A percentile compares a stretch with the other conserved stretches of the same genome.
phyloP scores from a whole-genome alignment of 2,797 vertebrate genomes.

The Neosilurus hyrtlii region DNA sequence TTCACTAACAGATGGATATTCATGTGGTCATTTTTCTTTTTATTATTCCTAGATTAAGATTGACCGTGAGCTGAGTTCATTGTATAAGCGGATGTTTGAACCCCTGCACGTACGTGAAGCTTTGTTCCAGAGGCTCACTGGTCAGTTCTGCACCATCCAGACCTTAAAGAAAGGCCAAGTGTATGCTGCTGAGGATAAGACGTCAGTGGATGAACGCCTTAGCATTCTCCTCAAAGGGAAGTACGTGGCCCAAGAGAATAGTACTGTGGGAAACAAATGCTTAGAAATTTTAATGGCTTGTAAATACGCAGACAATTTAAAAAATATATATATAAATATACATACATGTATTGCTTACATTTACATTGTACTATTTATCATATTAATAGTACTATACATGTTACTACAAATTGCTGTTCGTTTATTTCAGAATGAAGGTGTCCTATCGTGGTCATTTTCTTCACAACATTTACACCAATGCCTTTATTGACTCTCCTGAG shows the following conservation, averaged over 20 bases:
- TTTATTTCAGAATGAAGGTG: constrained; percentile 91
- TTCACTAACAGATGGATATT: not conserved
- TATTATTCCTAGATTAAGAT: constrained; percentile 85
- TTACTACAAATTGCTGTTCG: not conserved
- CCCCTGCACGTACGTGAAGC: constrained; percentile 90
- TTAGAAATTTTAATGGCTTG: not conserved
- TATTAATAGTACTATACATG: too few species aligned
- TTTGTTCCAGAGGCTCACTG: constrained; percentile 90
- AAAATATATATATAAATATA: too few species aligned
- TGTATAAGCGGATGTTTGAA: constrained; percentile 94
- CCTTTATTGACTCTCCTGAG: constrained; percentile 98
- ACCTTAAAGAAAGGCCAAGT: constrained; percentile 86
- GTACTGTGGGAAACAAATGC: too few species aligned
- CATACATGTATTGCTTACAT: too few species aligned
- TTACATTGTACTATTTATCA: too few species aligned
- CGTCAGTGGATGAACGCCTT: constrained; percentile 92
- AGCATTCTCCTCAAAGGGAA: constrained; percentile 97
- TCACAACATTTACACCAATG: constrained; percentile 96
- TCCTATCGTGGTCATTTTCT: constrained; percentile 96
- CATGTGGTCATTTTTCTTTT: not conserved
- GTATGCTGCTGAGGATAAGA: constrained; percentile 95
- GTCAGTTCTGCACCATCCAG: constrained; percentile 95
- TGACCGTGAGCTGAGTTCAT: constrained; percentile 84
- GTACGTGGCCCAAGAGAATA: constrained; percentile 72
- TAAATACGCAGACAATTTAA: not conserved